phyloP scores from a whole-genome alignment of 1,140 invertebrate genomes.

The Anagrus nilaparvatae region DNA sequence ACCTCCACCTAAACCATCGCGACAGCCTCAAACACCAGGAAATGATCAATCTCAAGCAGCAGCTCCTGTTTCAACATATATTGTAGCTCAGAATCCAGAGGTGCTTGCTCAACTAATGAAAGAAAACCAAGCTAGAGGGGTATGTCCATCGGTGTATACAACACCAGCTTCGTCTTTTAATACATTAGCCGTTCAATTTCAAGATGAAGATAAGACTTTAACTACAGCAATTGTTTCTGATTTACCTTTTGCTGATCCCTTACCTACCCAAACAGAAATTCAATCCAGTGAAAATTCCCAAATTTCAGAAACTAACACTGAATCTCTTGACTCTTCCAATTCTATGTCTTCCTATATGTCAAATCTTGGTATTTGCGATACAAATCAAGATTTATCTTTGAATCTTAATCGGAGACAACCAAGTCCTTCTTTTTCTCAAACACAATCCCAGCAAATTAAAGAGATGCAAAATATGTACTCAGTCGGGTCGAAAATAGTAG shows the following conservation, averaged over 20 bases:
- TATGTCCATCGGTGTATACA: slow-evolving; percentile 76
- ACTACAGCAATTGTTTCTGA: slow-evolving; percentile 37
- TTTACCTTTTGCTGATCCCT: slow-evolving; percentile 34
- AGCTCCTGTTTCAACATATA: slow-evolving; percentile 60
- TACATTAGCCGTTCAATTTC: slow-evolving; percentile 79
- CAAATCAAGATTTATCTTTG: slow-evolving; percentile 26
- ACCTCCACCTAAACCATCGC: too few relatives aligned
- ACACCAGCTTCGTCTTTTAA: slow-evolving; percentile 88
- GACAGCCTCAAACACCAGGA: slow-evolving; percentile 17
- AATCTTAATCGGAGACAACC: slow-evolving; percentile 26
- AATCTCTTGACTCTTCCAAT: slow-evolving; percentile 35
- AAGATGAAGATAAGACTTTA: slow-evolving; percentile 40
- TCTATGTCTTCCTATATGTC: slow-evolving; percentile 30
- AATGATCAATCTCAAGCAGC: slow-evolving; percentile 31
- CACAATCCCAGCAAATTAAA: too few relatives aligned
- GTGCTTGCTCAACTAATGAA: slow-evolving; percentile 78
- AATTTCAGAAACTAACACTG: slow-evolving; percentile 27
- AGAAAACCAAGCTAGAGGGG: slow-evolving; percentile 69
- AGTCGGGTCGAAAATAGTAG: slow-evolving; percentile 22
- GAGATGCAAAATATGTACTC: slow-evolving; percentile 37
- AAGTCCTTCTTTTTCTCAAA: too few relatives aligned
- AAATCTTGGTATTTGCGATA: slow-evolving; percentile 30
- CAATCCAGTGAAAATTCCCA: slow-evolving; percentile 18
- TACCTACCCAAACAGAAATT: slow-evolving; percentile 13
- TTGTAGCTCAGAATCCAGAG: slow-evolving; percentile 84